Evolutionary conservation across 2,888 invertebrate genomes (phyloP), one percentile per base, ranked within the genome.

Genomic region (Galerucella pusilla): DNA sequence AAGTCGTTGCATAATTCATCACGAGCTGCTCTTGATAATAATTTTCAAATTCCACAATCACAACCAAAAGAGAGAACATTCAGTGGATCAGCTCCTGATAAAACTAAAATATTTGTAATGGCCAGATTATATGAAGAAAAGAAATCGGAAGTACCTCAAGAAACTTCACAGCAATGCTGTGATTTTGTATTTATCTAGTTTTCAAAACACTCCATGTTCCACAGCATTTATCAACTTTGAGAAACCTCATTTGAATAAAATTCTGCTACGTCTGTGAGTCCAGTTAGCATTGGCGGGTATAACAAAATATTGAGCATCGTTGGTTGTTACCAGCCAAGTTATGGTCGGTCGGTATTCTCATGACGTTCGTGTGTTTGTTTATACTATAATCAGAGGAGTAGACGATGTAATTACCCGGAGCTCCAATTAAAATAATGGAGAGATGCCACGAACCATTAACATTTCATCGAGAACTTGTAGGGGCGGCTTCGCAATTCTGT

Each of bases 341-440:
- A 79, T 79, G 81, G 80, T 79, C 79, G 79, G 79, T 75, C 82
- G 82, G 80, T 81, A 83, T 84, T 83, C 84, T 82, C 85, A 84
- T 83, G 82, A 82, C 80, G 81, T 84, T 84, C 84, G 85, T 85
- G 85, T 87, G 85, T 87, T 87, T 87, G 86, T 86, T 87, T 87
- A 86, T 85, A 84, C 81, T 83, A 83, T 85, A 86, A 86, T 86
- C 85, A 86, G 81, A 80, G 79, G 76, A 78, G 84, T 87, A 86
- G 87, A 87, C 87, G 84, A 84, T 86, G 86, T 86, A 87, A 88
- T 88, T 88, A 88, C 85, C 83, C 83, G 79, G 80, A 80, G 84
- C 82, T 83, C 87, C 88, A 88, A 88, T 88, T 88, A 88, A 88
- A 88, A 88, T 88, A 88, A 88, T 88, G 87, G 87, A 83, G 81